phyloP scores from a whole-genome alignment of 2,113 vertebrate genomes.

The Procavia capensis region DNA sequence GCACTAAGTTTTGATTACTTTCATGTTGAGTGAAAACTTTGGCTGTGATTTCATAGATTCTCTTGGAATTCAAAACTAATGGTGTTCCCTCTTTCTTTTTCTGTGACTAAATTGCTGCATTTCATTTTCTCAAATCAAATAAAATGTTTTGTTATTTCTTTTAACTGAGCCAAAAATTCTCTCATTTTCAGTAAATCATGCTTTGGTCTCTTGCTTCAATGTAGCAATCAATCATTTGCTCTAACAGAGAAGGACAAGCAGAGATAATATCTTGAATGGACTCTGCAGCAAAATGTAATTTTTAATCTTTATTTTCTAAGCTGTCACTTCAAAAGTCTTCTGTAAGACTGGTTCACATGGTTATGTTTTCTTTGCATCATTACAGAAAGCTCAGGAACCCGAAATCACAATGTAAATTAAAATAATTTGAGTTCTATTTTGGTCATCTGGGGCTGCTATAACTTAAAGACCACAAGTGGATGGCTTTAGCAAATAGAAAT shows the following conservation, averaged over 20 bases:
- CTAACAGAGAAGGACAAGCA: not conserved
- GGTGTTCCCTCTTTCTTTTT: not conserved
- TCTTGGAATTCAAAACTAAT: slow-evolving; percentile 7
- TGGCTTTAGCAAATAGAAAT: too few relatives aligned
- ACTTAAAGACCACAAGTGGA: too few relatives aligned
- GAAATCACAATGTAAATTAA: not conserved
- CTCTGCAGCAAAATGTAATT: slow-evolving; percentile 66
- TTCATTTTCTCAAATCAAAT: not conserved
- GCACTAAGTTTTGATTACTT: not conserved
- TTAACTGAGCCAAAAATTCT: slow-evolving; percentile 23
- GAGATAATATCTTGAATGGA: not conserved
- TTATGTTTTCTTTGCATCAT: slow-evolving; percentile 8
- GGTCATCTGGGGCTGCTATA: too few relatives aligned
- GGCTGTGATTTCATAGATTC: not conserved
- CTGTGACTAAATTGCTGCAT: not conserved
- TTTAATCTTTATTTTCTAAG: slow-evolving; percentile 49
- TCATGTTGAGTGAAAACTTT: slow-evolving; percentile 17
- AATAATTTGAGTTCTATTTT: not conserved
- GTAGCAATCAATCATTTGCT: fast-evolving
- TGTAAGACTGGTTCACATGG: slow-evolving; percentile 10
- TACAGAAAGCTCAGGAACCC: not conserved
- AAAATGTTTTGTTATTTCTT: not conserved
- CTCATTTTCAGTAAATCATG: slow-evolving; percentile 72
- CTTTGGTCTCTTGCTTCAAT: slow-evolving; percentile 56
- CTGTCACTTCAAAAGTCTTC: slow-evolving; percentile 41